Evolutionary conservation across 2,113 vertebrate genomes (phyloP).

Genomic region (Nansenia antarctica): DNA sequence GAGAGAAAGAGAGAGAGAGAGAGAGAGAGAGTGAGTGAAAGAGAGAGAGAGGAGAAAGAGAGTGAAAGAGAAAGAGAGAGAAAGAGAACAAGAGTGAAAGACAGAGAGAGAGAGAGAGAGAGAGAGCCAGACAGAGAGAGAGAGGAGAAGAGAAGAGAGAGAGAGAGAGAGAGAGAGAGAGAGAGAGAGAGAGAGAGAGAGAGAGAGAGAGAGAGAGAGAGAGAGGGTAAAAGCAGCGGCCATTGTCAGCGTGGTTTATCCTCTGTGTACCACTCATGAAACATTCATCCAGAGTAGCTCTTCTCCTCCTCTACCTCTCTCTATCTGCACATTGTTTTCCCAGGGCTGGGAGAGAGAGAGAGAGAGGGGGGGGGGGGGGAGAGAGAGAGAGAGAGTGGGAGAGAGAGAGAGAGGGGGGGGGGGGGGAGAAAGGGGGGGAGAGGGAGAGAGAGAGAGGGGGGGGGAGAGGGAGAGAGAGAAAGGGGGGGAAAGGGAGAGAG

Average conservation of each 20-base stretch:
- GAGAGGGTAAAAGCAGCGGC: constrained; percentile 28
- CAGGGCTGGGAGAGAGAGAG: constrained; percentile 28
- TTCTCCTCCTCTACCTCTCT: neutral
- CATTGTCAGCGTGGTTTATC: constrained; percentile 75
- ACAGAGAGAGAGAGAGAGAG: constrained; percentile 20
- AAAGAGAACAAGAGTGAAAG: constrained; percentile 44
- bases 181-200: constrained; percentile 34
- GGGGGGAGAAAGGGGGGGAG: too few relatives aligned
- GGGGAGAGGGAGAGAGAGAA: too few relatives aligned
- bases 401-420: too few relatives aligned
- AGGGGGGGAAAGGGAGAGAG: too few relatives aligned
- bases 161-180: constrained; percentile 20
- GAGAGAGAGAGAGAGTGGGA: too few relatives aligned
- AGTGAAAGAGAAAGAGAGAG: neutral
- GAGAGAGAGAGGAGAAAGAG: too few relatives aligned
- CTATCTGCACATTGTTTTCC: constrained; percentile 43
- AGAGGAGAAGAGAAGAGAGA: too few relatives aligned
- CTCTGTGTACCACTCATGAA: constrained; percentile 73
- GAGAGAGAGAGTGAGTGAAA: too few relatives aligned
- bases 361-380: too few relatives aligned
- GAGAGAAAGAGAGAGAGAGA: constrained; percentile 62
- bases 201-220: constrained; percentile 41
- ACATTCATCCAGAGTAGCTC: constrained; percentile 68
- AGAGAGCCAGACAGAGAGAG: constrained; percentile 20
- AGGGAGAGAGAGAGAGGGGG: too few relatives aligned